Evolutionary conservation across 2,113 vertebrate species (phyloP).

Genomic region (Halichoeres trimaculatus): DNA sequence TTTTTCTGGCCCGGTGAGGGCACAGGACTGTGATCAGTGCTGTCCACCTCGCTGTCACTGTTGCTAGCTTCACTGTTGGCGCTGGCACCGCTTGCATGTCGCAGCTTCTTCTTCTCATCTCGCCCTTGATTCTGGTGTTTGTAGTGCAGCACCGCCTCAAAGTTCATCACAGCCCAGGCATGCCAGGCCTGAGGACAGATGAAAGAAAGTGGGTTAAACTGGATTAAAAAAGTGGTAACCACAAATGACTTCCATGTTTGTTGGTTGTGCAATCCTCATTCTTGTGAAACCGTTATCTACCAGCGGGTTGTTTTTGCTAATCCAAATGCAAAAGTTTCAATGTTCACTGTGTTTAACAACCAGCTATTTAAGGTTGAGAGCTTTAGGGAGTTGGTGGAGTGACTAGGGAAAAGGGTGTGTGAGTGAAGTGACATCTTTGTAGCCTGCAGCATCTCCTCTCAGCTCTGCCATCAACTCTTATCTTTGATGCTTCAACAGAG

Average conservation of each 20-base stretch:
- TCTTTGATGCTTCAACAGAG: slow-evolving; percentile 12
- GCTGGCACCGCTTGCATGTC: slow-evolving; percentile 90
- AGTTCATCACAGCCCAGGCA: slow-evolving; percentile 99
- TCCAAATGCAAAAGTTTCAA: slow-evolving; percentile 40
- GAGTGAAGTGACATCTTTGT: slow-evolving; percentile 19
- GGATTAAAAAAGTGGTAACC: slow-evolving; percentile 1
- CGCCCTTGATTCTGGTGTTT: slow-evolving; percentile 96
- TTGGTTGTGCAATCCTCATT: slow-evolving; percentile 44
- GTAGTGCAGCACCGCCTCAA: slow-evolving; percentile 97
- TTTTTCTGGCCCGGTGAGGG: slow-evolving; percentile 95
- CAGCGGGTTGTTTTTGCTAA: slow-evolving; percentile 7
- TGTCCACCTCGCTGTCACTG: slow-evolving; percentile 94
- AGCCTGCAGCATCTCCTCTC: slow-evolving; percentile 39
- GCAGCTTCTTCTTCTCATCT: slow-evolving; percentile 94
- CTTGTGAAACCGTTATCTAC: neutral
- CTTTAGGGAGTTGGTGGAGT: slow-evolving; percentile 19
- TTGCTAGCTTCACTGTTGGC: slow-evolving; percentile 94
- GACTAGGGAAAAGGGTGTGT: slow-evolving; percentile 9
- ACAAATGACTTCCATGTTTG: slow-evolving; percentile 51
- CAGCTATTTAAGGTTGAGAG: slow-evolving; percentile 41
- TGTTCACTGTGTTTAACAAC: slow-evolving; percentile 49
- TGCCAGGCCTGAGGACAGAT: slow-evolving; percentile 92
- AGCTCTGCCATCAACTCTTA: slow-evolving; percentile 30
- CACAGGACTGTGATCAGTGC: slow-evolving; percentile 91
- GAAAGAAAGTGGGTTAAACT: slow-evolving; percentile 20